These are phyloP conservation scores for Syrphus vitripennis DNA, from an alignment of 2,888 invertebrate genomes.

Conservation along the genomic window DNA sequence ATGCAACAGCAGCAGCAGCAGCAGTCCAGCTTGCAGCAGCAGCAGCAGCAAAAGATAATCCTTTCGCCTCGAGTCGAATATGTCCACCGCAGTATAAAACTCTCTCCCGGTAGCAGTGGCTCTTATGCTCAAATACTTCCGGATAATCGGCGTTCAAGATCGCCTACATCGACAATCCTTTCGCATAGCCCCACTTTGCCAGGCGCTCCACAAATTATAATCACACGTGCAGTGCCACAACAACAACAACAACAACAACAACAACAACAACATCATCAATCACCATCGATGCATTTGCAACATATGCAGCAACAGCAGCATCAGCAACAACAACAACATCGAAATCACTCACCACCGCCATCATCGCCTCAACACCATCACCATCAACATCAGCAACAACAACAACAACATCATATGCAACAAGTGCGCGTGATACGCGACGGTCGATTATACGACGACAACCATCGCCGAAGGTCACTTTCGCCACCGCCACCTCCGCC, in stretches of 20 bases:
- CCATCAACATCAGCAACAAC: conserved; percentile 59
- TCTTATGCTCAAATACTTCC: conserved; percentile 52
- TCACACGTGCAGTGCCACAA: conserved; percentile 76
- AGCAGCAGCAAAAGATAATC: conserved; percentile 77
- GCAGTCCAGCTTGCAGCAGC: conserved; percentile 46
- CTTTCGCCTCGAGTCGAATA: conserved; percentile 79
- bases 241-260: conserved; percentile 64
- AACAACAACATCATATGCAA: conserved; percentile 71
- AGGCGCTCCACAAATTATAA: conserved; percentile 77
- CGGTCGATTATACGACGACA: conserved; percentile 80
- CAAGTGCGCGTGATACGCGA: conserved; percentile 81
- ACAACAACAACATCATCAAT: conserved; percentile 72
- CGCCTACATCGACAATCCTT: conserved; percentile 63
- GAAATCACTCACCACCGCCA: conserved; percentile 69
- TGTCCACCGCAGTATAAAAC: conserved; percentile 72
- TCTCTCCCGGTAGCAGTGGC: conserved; percentile 52
- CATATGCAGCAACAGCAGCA: conserved; percentile 49
- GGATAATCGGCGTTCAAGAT: conserved; percentile 53
- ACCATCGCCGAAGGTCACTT: conserved; percentile 58
- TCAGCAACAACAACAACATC: conserved; percentile 64
- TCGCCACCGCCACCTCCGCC: conserved; percentile 62
- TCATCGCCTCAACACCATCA: conserved; percentile 74
- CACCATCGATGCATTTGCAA: conserved; percentile 50
- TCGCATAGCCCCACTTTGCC: conserved; percentile 65
- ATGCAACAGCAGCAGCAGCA: conserved; percentile 59